A percentile compares a stretch with the other conserved stretches of the same genome.
These are phyloP conservation scores for Pogonocherus hispidulus DNA, from an alignment of 2,888 invertebrate genomes.

Conservation along the genomic window DNA sequence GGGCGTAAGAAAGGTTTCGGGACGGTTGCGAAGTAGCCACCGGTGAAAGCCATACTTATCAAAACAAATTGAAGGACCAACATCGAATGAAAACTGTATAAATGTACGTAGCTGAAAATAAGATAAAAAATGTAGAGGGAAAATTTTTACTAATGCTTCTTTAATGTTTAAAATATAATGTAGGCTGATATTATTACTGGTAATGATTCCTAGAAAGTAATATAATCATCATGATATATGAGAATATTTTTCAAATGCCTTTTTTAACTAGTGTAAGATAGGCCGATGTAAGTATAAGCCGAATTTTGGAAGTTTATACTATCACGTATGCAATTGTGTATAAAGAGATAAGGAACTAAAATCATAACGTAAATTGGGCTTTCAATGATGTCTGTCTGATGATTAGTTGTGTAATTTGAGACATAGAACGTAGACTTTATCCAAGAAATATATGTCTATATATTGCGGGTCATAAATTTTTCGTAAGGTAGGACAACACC, in stretches of 20 bases:
- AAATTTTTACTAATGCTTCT: constrained; percentile 60
- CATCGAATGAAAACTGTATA: constrained; percentile 59
- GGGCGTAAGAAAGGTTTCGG: constrained; percentile 61
- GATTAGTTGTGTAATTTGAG: constrained; percentile 46
- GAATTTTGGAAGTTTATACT: constrained; percentile 42
- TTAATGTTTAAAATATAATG: constrained; percentile 55
- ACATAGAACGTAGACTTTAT: constrained; percentile 28
- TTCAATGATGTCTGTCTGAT: constrained; percentile 57
- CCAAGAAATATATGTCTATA: constrained; percentile 9
- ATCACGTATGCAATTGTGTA: constrained; percentile 35
- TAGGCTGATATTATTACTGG: constrained; percentile 56
- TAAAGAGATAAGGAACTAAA: constrained; percentile 23
- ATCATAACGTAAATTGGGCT: constrained; percentile 56
- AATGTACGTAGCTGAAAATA: constrained; percentile 34
- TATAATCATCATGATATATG: constrained; percentile 58
- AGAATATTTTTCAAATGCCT: constrained; percentile 67
- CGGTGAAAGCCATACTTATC: constrained; percentile 47
- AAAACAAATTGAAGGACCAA: constrained; percentile 61
- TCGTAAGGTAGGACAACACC: constrained; percentile 29
- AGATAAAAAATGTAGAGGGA: constrained; percentile 45
- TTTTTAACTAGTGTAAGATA: constrained; percentile 57
- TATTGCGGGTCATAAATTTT: constrained; percentile 23
- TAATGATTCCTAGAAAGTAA: constrained; percentile 66
- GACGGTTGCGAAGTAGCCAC: constrained; percentile 71
- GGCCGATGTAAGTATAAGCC: constrained; percentile 36